phyloP scores from a whole-genome alignment of 2,797 vertebrate species.

The Oophaga sylvatica region DNA sequence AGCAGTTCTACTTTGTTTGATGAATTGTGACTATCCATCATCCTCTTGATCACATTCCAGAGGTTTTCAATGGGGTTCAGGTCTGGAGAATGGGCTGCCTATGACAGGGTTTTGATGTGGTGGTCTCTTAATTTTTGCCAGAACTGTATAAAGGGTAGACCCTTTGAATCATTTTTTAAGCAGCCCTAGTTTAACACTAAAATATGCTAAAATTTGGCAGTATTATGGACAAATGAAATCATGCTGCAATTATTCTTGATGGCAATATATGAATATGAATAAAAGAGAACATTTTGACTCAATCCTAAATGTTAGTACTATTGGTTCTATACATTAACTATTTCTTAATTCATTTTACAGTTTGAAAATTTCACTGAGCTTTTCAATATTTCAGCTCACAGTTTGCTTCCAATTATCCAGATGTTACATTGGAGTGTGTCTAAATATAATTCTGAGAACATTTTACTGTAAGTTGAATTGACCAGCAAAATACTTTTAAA shows the following conservation, averaged over 20 bases:
- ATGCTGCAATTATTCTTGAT: background rate
- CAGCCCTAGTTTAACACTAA: background rate
- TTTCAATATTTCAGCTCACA: background rate
- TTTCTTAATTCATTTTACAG: background rate
- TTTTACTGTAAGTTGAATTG: background rate
- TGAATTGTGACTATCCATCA: too few relatives aligned
- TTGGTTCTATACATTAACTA: background rate
- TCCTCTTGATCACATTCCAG: too few relatives aligned
- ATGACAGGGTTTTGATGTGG: too few relatives aligned
- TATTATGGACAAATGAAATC: background rate
- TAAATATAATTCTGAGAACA: background rate
- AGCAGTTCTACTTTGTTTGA: too few relatives aligned
- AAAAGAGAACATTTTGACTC: background rate
- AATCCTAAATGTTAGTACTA: background rate
- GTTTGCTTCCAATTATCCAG: background rate
- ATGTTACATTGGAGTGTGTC: background rate
- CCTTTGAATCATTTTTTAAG: background rate
- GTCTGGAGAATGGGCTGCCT: too few relatives aligned
- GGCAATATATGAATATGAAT: background rate
- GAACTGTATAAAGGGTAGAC: too few relatives aligned
- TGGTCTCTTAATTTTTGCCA: too few relatives aligned
- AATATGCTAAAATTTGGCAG: background rate
- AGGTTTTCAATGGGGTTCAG: too few relatives aligned
- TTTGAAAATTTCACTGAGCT: background rate
- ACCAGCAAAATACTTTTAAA: background rate